Base-by-base conservation (phyloP, 2,888 invertebrate genomes). In the Apodemia zela region DNA sequence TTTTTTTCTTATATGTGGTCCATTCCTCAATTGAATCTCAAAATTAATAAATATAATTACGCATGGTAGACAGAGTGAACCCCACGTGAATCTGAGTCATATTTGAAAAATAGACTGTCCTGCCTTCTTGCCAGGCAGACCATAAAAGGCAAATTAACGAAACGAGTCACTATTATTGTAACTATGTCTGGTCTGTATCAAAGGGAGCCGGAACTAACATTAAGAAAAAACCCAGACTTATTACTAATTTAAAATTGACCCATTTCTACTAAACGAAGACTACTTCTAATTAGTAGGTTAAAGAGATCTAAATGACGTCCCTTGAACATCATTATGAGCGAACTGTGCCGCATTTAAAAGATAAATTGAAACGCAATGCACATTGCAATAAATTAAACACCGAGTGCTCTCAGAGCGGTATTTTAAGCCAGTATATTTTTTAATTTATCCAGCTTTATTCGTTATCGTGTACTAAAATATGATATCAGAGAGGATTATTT, bases 321-420 rank as follows among this genome's bases (percentile, higher is more conserved):
- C 47, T 47, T 47, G 47, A 47, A 47, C 47, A 47, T 17, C 47
- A 47, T 47, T 47, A 47, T 47, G 47, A 47, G 47, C 17, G 45
- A 45, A 45, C 45, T n/a, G n/a, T 45, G 45, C n/a, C 47, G 47
- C 17, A 47, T 47, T 17, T 47, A 47, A 47, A 47, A 47, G n/a
- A 47, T 47, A 47, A 47, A 47, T 47, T 47, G 17, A 47, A 47
- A 47, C 47, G 47, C 47, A 47, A 17, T 47, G 47, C 47, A 47
- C 47, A 4, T 47, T 17, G 47, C 17, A 47, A 47, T 47, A 47
- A 47, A 47, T 47, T 47, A 47, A 47, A 47, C 17, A 47, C 47
- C 17, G 17, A 47, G 17, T 47, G 8, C 17, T 47, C 47, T 47
- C 47, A 47, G 8, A 47, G 47, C 47, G 47, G 17, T 47, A 17